Base-by-base conservation (phyloP, 1,140 invertebrate genomes). In the Procambarus virginalis region DNA sequence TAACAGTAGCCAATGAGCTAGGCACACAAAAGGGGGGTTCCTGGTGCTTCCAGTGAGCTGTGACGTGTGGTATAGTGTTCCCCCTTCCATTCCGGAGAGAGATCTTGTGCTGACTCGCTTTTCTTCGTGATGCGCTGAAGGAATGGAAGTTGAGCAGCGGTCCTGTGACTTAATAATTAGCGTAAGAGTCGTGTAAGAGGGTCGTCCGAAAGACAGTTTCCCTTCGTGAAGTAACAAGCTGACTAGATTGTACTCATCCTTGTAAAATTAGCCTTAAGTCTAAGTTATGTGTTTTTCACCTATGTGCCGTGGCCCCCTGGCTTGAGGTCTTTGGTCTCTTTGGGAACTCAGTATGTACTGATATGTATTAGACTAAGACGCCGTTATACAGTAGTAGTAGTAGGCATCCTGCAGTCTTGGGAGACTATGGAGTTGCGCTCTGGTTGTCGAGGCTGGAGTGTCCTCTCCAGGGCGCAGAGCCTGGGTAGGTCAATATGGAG, bases 241-340 rank as follows among this genome's bases (percentile, higher is more conserved):
- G 82, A 84, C 82, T 84, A 84, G 82, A 84, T 84, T 84, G 82
- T 84, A 84, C 82, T 84, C 82, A 84, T 84, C 82, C 82, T 12
- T 49, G n/a, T 68, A 84, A 17, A 70, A 84, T 8, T 73, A 84
- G 48, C 60, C 82, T 84, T 84, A 84, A 73, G 68, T 73, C 68
- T 84, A 84, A 49, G 17, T 73, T n/a, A 48, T 73, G 64, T 51
- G 64, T 84, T 84, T 80, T 10, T n/a, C 49, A 80, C 8, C 51
- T 8, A 55, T 20, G 78, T 49, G 78, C 55, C 78, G 78, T n/a
- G 17, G 68, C 68, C 68, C 68, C 6, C 68, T 22, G 68, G 22
- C 68, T 22, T 22, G 0, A 73, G n/a, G 68, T 34, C 3, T 34
- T 73, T 73, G 68, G 68, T 34, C 68, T 34, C 68, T 73, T 22